Evolutionary conservation across 1,140 invertebrate species (phyloP), one percentile per base, ranked within the genome.

Genomic region (Cydia strobilella): DNA sequence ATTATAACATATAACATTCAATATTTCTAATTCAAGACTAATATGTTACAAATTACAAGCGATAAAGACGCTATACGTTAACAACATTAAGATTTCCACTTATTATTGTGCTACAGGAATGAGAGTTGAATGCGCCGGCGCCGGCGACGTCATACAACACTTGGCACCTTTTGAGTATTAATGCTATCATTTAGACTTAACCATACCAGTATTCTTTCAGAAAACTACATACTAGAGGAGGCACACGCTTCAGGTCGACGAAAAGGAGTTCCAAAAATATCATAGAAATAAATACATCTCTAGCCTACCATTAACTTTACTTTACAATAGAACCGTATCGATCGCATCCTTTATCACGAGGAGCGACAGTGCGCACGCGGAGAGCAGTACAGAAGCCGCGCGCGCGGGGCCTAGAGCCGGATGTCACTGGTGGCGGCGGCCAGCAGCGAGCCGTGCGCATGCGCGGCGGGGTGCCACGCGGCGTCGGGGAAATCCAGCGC

Each of bases 141-240:
- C 80, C 79, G 80, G 77, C 79, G 81, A 77, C 79, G 77, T 80
- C 81, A 84, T 84, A 86, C 83, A 86, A 86, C 81, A 82, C 84
- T 90, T 88, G 88, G 87, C 88, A 90, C 87, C 85, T 85, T 89
- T 80, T 91, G 89, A 91, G 90, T 91, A 91, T 91, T 91, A 63
- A 80, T 73, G 76, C 69, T 85, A 87, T 79, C 81, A 82, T 79
- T 79, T 83, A 82, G 81, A 82, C 79, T 83, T 79, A 84, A 85
- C 76, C 80, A 76, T 84, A 83, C 78, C 84, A 83, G 83, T 84
- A 84, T 84, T 84, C 84, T 77, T 84, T 86, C 83, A 81, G 83
- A 86, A 81, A 82, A 82, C 85, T 87, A 88, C 82, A 75, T 84
- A 84, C 87, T 90, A 88, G 80, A 87, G 84, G 87, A 90, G 86